Base-by-base conservation (phyloP, 1,140 invertebrate species). In the Yoshiicerus persimilis region DNA sequence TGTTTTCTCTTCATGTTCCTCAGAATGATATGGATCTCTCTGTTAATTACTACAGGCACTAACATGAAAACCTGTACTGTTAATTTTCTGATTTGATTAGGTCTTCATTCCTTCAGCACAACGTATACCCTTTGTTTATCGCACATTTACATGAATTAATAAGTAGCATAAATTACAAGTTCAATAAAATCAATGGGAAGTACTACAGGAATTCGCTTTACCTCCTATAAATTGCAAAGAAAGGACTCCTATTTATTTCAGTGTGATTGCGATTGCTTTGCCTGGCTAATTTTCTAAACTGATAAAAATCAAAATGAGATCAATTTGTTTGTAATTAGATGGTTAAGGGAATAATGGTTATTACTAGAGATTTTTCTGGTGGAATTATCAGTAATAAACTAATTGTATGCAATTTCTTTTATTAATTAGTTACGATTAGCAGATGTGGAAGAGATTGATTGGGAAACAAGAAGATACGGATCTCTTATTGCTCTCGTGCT, bases 401-500 rank as follows among this genome's bases (percentile, higher is more conserved):
- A 34, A 30, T 47, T 47, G 30, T 84, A 20, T 84, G 34, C 25
- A 20, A 41, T 88, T 47, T 47, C 56, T 34, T 75, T 70, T 30
- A 64, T 90, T 66, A 41, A 62, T 91, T 92, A 6, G 94, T 92
- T 95, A 80, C 95, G 95, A 92, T 91, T 95, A 88, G 94, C 94
- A 56, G 95, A 95, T 91, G 93, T 95, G 56, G 94, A 95, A 90
- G 93, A 93, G 90, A 94, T 95, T 64, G 94, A 95, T 92, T 95
- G 95, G 95, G 93, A 91, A 88, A 66, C 85, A 64, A 23, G 91
- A 86, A 86, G 90, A 89, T 86, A 84, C 90, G 91, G 90, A 86
- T 90, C 89, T 30, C 86, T 70, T 25, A 91, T 88, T 86, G 90
- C 62, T 34, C 86, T 87, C 80, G 89, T 87, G 64, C 89, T 88